Percentiles rank a stretch among this genome's conserved stretches.
phyloP scores from a whole-genome alignment of 2,888 invertebrate genomes.

The Galerucella pusilla region DNA sequence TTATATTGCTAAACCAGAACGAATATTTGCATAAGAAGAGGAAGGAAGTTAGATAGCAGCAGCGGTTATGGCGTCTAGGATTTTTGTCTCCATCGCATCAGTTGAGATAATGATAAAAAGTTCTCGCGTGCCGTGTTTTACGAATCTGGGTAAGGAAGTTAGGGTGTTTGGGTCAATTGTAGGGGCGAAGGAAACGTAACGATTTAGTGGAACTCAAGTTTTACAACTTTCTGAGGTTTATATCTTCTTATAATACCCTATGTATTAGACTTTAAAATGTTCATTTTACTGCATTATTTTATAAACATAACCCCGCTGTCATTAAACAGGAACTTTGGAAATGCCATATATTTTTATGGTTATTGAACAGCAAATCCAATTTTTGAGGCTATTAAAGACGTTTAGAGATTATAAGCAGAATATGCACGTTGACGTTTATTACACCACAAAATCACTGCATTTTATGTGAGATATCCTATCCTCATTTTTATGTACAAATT shows the following conservation, averaged over 20 bases:
- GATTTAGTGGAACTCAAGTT: constrained; percentile 56
- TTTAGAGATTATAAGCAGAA: constrained; percentile 58
- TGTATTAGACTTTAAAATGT: constrained; percentile 65
- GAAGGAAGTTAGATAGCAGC: constrained; percentile 26
- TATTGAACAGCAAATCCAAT: constrained; percentile 66
- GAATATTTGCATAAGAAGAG: constrained; percentile 22
- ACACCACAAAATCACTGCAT: constrained; percentile 58
- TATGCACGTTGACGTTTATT: constrained; percentile 64
- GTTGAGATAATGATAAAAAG: constrained; percentile 39
- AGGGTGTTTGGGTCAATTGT: constrained; percentile 48
- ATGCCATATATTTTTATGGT: constrained; percentile 66
- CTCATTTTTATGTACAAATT: constrained; percentile 59
- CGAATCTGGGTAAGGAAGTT: constrained; percentile 43
- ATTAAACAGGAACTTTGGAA: constrained; percentile 65
- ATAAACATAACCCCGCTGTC: constrained; percentile 64
- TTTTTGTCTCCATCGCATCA: constrained; percentile 33
- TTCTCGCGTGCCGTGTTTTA: constrained; percentile 39
- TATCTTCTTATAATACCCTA: constrained; percentile 63
- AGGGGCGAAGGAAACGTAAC: constrained; percentile 51
- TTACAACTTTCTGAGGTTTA: constrained; percentile 64
- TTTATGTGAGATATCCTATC: constrained; percentile 62
- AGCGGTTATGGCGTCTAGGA: constrained; percentile 33
- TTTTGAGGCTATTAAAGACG: constrained; percentile 66
- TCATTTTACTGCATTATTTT: constrained; percentile 66
- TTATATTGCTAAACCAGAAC: not conserved